Evolutionary conservation across 2,797 vertebrate genomes (phyloP).

Genomic region (Poeciliopsis gracilis): DNA sequence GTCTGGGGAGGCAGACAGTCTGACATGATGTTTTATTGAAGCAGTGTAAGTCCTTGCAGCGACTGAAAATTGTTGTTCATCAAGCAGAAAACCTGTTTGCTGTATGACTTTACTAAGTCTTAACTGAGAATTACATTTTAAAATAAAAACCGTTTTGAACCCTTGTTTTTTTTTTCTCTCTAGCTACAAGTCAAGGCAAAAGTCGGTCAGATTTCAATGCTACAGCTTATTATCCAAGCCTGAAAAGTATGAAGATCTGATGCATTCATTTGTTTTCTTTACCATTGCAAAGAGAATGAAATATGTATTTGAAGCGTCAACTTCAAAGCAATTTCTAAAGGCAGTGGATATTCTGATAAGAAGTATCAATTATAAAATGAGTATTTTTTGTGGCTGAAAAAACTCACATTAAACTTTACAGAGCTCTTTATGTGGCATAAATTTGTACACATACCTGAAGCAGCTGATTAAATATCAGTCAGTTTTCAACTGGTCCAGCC

Average conservation of each 20-base stretch:
- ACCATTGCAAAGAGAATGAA: neutral
- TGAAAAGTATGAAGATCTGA: neutral
- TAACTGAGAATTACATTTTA: neutral
- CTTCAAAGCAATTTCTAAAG: neutral
- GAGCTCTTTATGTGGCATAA: neutral
- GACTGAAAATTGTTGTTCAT: neutral
- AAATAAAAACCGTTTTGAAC: neutral
- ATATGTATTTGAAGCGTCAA: neutral
- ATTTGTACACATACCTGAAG: neutral
- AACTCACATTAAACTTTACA: neutral
- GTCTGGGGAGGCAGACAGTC: neutral
- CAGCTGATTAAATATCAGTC: neutral
- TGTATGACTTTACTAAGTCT: neutral
- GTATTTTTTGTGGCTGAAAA: neutral
- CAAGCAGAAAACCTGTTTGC: neutral
- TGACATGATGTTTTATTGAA: neutral
- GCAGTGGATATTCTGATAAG: neutral
- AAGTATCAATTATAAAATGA: neutral
- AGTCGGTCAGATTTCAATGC: neutral
- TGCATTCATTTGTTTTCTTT: neutral
- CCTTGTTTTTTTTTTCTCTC: neutral
- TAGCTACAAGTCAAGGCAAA: neutral
- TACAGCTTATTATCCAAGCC: neutral
- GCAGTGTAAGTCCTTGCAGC: neutral
- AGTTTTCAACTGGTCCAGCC: neutral